A percentile compares a stretch with the other conserved stretches of the same genome.
phyloP scores from a whole-genome alignment of 1,140 invertebrate genomes.

The Onthophagus taurus region DNA sequence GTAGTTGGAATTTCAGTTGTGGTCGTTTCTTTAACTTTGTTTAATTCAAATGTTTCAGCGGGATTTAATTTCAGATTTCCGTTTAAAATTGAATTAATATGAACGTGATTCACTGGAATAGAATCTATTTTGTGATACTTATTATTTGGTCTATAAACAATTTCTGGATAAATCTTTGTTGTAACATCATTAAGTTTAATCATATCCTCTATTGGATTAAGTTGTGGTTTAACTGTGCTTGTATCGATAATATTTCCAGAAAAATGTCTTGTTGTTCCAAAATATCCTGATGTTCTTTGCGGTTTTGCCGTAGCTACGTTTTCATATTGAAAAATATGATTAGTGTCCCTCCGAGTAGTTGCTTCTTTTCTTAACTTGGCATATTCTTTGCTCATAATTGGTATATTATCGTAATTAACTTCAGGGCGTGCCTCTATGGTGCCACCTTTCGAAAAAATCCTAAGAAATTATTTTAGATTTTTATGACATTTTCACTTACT shows the following conservation, averaged over 20 bases:
- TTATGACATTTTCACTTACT: constrained; percentile 41
- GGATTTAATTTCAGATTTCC: not conserved
- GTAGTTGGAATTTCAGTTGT: constrained; percentile 10
- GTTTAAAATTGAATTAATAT: not conserved
- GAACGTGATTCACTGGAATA: too few species aligned
- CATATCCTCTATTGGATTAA: not conserved
- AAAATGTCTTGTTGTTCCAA: constrained; percentile 29
- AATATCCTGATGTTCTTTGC: constrained; percentile 19
- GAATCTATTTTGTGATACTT: too few species aligned
- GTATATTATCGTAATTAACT: constrained; percentile 44
- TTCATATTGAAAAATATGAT: too few species aligned
- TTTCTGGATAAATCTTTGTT: constrained; percentile 5
- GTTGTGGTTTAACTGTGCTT: constrained; percentile 19
- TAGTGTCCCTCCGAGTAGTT: too few species aligned
- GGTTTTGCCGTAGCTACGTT: constrained; percentile 16
- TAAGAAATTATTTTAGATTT: not conserved
- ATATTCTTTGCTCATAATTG: constrained; percentile 47
- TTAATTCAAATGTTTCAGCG: constrained; percentile 4
- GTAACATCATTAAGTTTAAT: not conserved
- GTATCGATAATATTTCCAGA: constrained; percentile 17
- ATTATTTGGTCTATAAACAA: not conserved
- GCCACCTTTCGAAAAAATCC: constrained; percentile 36
- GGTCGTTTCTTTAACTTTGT: constrained; percentile 4
- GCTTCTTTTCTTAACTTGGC: constrained; percentile 44
- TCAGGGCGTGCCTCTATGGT: constrained; percentile 44